Evolutionary conservation across 2,888 invertebrate species (phyloP).

Genomic region (Alitta virens): DNA sequence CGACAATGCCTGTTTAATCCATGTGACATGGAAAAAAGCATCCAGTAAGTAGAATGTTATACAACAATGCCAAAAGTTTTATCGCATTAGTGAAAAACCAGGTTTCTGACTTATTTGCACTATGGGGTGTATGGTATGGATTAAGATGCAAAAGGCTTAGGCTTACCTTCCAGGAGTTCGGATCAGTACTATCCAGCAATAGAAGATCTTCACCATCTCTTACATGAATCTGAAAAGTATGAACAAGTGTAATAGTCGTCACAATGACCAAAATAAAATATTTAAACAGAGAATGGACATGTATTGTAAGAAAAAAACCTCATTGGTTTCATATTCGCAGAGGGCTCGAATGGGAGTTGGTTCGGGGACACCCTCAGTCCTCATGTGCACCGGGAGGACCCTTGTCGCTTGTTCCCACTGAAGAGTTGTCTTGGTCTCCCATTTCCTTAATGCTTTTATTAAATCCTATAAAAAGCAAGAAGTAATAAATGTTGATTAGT

Average conservation of each 20-base stretch:
- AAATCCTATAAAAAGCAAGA: background rate
- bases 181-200: slow-evolving; percentile 29
- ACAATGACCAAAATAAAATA: too few species aligned
- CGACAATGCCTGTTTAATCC: too few species aligned
- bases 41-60: too few species aligned
- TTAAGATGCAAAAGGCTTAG: too few species aligned
- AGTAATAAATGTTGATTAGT: background rate
- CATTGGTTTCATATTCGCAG: slow-evolving; percentile 26
- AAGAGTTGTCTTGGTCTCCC: slow-evolving; percentile 26
- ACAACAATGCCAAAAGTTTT: too few species aligned
- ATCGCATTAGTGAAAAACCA: too few species aligned
- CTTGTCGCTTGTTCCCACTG: slow-evolving; percentile 23
- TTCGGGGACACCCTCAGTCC: slow-evolving; percentile 16
- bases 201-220: slow-evolving; percentile 28
- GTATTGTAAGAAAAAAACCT: too few species aligned
- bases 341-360: slow-evolving; percentile 26
- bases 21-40: too few species aligned
- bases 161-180: slow-evolving; percentile 28
- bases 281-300: too few species aligned
- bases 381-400: slow-evolving; percentile 27
- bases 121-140: too few species aligned
- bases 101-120: too few species aligned
- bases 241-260: too few species aligned
- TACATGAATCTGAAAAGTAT: slow-evolving; percentile 19
- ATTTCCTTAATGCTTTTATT: slow-evolving; percentile 24